phyloP scores from a whole-genome alignment of 2,888 invertebrate genomes.

The Leptinotarsa tumamoca region DNA sequence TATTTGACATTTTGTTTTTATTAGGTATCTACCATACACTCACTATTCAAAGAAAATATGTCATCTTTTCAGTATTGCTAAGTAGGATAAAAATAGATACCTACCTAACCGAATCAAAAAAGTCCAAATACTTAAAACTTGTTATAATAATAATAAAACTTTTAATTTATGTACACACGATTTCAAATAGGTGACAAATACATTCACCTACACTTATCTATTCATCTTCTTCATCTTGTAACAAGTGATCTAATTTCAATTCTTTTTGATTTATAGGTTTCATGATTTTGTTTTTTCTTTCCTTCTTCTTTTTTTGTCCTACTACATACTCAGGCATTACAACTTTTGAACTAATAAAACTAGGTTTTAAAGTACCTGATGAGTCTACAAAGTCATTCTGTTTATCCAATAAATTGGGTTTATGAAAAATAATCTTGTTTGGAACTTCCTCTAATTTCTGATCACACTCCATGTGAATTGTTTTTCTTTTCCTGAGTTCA shows the following conservation, averaged over 20 bases:
- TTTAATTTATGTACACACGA: too few species aligned
- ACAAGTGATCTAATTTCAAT: conserved; percentile 71
- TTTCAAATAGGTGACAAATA: too few species aligned
- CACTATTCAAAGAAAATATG: neutral
- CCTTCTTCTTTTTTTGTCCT: conserved; percentile 73
- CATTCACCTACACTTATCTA: conserved; percentile 8
- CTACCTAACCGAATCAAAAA: too few species aligned
- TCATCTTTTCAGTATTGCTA: neutral
- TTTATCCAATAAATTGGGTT: conserved; percentile 42
- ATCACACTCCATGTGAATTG: conserved; percentile 41
- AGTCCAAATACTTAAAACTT: too few species aligned
- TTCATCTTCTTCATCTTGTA: conserved; percentile 66
- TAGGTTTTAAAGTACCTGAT: conserved; percentile 63
- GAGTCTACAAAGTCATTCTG: conserved; percentile 41
- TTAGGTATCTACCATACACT: too few species aligned
- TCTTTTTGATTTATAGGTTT: conserved; percentile 56
- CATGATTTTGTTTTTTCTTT: conserved; percentile 59
- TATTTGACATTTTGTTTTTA: too few species aligned
- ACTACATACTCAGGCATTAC: conserved; percentile 88
- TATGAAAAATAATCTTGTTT: conserved; percentile 60
- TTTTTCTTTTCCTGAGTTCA: conserved; percentile 70
- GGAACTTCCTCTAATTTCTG: conserved; percentile 49
- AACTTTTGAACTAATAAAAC: conserved; percentile 77
- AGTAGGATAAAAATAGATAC: too few species aligned
- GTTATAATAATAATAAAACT: too few species aligned